Evolutionary conservation across 1,140 invertebrate genomes (phyloP), one percentile per base, ranked within the genome.

Genomic region (Heliconius hermathena): DNA sequence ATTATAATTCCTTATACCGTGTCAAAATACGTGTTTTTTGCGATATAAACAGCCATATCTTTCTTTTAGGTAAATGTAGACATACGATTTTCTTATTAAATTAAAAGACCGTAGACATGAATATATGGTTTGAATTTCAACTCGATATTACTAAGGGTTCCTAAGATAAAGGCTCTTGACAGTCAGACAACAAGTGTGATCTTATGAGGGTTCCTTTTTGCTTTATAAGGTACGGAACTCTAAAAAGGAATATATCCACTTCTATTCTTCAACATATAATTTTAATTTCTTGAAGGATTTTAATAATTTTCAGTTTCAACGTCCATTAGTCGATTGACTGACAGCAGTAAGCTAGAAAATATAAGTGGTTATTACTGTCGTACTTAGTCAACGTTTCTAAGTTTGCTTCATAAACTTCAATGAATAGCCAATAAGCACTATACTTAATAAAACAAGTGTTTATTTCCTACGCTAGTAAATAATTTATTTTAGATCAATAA

Each of bases 361-460:
- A 26, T 26, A 66, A 66, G 60, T 66, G 60, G 60, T 66, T 26
- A 66, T 66, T 66, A 66, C 60, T 66, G 60, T 66, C 60, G 22
- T 66, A 66, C 60, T 66, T 66, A 66, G 57, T 26, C 22, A 26
- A 26, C 57, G 22, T 29, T 66, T 66, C 57, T 26, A 9, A 26
- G 57, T 66, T 66, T 66, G 22, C 57, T 66, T 16, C 22, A 16
- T 46, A 66, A 66, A 66, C 60, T 66, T 66, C 60, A 66, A 26
- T 66, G 60, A 66, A 66, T 66, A 29, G 54, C n/a, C n/a, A 57
- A 57, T 57, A 13, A 66, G 60, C 22, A 66, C 60, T 66, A 29
- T 26, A 66, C 8, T 57, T 66, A 13, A 26, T 13, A 26, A 74
- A 52, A 16, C 46, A 74, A 46, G 41, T 73, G 52, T 2, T 20